Base-by-base conservation (phyloP, 35 echinoderm and acorn worm genomes). In the Lytechinus variegatus region DNA sequence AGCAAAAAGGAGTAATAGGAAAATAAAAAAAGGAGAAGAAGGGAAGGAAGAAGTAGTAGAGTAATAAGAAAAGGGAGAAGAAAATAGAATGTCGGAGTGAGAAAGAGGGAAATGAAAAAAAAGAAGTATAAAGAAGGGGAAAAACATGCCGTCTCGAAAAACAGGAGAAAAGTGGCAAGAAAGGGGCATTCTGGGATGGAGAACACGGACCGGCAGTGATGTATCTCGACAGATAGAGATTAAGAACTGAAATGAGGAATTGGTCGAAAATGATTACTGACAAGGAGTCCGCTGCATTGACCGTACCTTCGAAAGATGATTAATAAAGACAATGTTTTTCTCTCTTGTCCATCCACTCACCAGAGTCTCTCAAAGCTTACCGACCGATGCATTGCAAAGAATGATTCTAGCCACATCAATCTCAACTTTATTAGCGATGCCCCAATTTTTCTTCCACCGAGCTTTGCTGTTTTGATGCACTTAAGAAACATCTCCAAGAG, bases 241-340 rank as follows among this genome's bases (percentile, higher is more conserved):
- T 79, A 79, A 79, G 66, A 79, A 24, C 19, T 24, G 19, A 79
- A 4, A 5, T 19, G 66, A 79, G 66, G 19, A 79, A 79, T 79
- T 79, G 66, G n/a, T 79, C 19, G 21, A 79, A 79, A 79, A 79
- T 79, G 14, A 79, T 79, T 79, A 79, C n/a, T 79, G 66, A 79
- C 66, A 79, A 24, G 66, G 66, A n/a, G 19, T 24, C 21, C 66
- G 14, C 12, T 79, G 66, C n/a, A 8, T 4, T 16, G 66, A 79
- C 21, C 66, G 66, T 79, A 79, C 16, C 66, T 24, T 79, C 6
- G 66, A 79, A 79, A 24, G 16, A 24, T 79, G 66, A 79, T 79
- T 79, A 79, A 79, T 79, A 79, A 79, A 79, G 66, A 79, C 19
- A 79, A 24, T 79, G 66, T 79, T 79, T 79, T 79, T 79, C 66